phyloP scores from a whole-genome alignment of 1,140 invertebrate species.

The Drosophila navojoa region DNA sequence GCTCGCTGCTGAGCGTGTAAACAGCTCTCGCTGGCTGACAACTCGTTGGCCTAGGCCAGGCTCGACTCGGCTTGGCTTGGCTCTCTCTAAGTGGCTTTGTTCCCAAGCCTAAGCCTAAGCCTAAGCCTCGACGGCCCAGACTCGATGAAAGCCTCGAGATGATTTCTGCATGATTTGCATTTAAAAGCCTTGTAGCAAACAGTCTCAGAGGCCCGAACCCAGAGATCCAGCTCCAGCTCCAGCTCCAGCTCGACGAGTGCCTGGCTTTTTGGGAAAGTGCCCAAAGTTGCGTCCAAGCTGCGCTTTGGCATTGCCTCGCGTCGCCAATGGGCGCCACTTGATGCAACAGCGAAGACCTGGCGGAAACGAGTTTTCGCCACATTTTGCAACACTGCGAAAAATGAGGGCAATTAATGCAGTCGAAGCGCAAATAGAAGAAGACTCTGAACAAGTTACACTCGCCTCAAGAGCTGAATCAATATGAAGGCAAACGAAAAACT shows the following conservation, averaged over 20 bases:
- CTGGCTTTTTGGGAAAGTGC: conserved; percentile 39
- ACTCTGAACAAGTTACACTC: not conserved
- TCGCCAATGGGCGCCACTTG: conserved; percentile 30
- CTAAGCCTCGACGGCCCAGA: not conserved
- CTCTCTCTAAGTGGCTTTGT: conserved; percentile 73
- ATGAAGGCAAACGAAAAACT: not conserved
- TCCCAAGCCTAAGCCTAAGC: conserved; percentile 51
- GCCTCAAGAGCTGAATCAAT: not conserved
- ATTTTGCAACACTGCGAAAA: not conserved
- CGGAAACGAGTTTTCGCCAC: not conserved
- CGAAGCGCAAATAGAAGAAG: not conserved
- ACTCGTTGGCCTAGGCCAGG: not conserved
- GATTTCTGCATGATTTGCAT: conserved; percentile 79
- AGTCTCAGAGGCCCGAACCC: not conserved
- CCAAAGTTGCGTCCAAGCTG: conserved; percentile 9
- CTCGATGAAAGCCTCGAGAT: conserved; percentile 24
- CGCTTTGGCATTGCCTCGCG: conserved; percentile 1
- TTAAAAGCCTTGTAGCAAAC: conserved; percentile 48
- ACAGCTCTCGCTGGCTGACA: conserved; percentile 48
- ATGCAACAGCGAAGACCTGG: not conserved
- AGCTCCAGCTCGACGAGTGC: not conserved
- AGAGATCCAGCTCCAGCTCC: too few species aligned
- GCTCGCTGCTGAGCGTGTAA: conserved; percentile 54
- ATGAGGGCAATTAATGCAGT: not conserved
- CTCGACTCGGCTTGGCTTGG: conserved; percentile 4